Base-by-base conservation (phyloP, 2,888 invertebrate genomes). In the Acrobeloides nanus region DNA sequence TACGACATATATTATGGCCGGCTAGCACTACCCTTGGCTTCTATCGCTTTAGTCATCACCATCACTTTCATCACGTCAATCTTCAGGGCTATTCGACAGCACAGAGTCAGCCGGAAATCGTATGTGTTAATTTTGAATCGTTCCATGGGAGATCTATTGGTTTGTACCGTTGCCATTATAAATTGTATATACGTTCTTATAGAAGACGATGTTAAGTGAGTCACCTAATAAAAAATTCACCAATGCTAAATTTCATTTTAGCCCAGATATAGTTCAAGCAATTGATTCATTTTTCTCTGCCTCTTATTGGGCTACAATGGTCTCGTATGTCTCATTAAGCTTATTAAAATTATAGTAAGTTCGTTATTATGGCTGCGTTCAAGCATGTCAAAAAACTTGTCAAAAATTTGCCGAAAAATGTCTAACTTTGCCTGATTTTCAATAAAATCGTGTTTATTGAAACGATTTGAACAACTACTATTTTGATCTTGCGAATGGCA, bases 81-180 rank as follows among this genome's bases (percentile, higher is more conserved):
- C 15, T 45, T 55, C 38, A 45, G 59, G 51, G 67, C 69, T 4
- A 70, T 69, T 21, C 58, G 57, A 48, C 48, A 59, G 3, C 63
- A 64, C 4, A 47, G 66, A 46, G 69, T 69, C 25, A 59, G 52
- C 38, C 51, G 66, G 17, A 71, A 72, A 54, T 68, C 66, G 43
- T 68, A 72, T 51, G 64, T 68, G 39, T 52, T 71, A 20, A 56
- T 71, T 21, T 42, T 71, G 41, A 71, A 71, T 46, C 61, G 71
- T 21, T 58, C 71, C 23, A 51, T 68, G 35, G 71, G 71, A 24
- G 71, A 71, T 42, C 26, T 68, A 4, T 53, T 67, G 29, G 59
- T 65, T 5, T 66, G 66, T 46, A 24, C 54, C 10, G 51, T 57
- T 4, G 63, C 64, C 4, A 34, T 67, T 12, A 46, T 59, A 10